phyloP scores from a whole-genome alignment of 2,888 invertebrate genomes.

The Mimachlamys varia region DNA sequence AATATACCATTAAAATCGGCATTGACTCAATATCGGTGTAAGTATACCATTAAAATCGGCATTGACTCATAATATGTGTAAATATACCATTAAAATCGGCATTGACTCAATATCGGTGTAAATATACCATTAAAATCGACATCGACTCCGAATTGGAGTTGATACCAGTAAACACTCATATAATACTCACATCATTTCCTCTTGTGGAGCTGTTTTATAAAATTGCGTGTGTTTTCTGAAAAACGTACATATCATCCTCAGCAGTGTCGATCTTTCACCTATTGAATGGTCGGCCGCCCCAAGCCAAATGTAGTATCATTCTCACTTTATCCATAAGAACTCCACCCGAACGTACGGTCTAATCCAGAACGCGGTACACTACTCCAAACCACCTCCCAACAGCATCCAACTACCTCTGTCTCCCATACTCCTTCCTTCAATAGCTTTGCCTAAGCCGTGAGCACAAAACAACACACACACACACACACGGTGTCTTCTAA shows the following conservation, averaged over 20 bases:
- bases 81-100: background rate
- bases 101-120: background rate
- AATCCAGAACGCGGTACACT: background rate
- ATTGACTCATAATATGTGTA: background rate
- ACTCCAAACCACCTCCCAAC: background rate
- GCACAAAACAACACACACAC: slow-evolving; percentile 25
- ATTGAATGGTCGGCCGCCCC: slow-evolving; percentile 24
- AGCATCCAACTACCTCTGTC: background rate
- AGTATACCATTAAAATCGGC: no score
- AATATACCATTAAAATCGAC: no score
- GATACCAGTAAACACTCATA: background rate
- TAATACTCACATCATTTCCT: slow-evolving; percentile 31
- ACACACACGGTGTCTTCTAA: slow-evolving; percentile 6
- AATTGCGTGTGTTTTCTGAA: slow-evolving; percentile 33
- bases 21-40: no score
- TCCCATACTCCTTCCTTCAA: slow-evolving; percentile 32
- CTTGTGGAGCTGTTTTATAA: slow-evolving; percentile 32
- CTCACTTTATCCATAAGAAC: slow-evolving; percentile 23
- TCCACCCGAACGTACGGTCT: background rate
- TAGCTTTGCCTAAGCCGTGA: slow-evolving; percentile 34
- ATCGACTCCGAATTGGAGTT: no score
- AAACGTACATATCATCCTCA: slow-evolving; percentile 36
- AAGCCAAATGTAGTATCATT: background rate
- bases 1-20: no score
- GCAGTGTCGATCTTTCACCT: background rate